Conservation (phyloP, 2,888 invertebrate species). For the Calameuta filiformis region DNA sequence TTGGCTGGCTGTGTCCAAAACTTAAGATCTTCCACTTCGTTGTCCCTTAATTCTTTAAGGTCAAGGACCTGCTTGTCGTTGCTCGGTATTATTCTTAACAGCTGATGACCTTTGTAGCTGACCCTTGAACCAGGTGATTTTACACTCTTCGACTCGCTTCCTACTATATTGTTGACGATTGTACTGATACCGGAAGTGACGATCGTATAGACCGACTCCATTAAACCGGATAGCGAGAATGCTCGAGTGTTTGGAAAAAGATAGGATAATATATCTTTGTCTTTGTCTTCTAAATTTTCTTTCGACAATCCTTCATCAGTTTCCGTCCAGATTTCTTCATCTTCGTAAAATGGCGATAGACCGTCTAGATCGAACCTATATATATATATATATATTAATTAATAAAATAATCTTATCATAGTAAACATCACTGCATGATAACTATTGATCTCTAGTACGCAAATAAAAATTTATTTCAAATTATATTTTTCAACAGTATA, state of each 20-base stretch:
- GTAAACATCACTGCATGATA: too few species aligned
- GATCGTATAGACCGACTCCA: constrained; percentile 50
- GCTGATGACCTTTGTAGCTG: constrained; percentile 71
- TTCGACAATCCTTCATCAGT: background rate
- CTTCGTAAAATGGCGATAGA: too few species aligned
- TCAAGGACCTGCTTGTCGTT: constrained; percentile 65
- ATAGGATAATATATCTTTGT: background rate
- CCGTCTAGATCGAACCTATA: too few species aligned
- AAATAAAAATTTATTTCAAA: too few species aligned
- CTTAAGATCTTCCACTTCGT: constrained; percentile 69
- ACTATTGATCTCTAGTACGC: too few species aligned
- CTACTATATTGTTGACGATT: constrained; percentile 50
- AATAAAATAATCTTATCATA: too few species aligned
- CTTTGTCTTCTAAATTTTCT: constrained; percentile 9
- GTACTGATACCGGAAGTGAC: constrained; percentile 49
- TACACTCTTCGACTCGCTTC: constrained; percentile 43
- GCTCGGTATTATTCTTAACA: constrained; percentile 67
- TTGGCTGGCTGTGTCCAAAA: constrained; percentile 72
- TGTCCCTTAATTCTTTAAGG: constrained; percentile 64
- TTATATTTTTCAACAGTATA: too few species aligned
- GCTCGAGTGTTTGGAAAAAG: constrained; percentile 27
- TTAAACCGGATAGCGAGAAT: constrained; percentile 48
- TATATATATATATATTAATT: too few species aligned
- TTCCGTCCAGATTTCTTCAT: too few species aligned
- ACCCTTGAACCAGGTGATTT: constrained; percentile 36